Evolutionary conservation across 2,113 vertebrate genomes (phyloP).

Genomic region (zebrafish (Danio rerio)): DNA sequence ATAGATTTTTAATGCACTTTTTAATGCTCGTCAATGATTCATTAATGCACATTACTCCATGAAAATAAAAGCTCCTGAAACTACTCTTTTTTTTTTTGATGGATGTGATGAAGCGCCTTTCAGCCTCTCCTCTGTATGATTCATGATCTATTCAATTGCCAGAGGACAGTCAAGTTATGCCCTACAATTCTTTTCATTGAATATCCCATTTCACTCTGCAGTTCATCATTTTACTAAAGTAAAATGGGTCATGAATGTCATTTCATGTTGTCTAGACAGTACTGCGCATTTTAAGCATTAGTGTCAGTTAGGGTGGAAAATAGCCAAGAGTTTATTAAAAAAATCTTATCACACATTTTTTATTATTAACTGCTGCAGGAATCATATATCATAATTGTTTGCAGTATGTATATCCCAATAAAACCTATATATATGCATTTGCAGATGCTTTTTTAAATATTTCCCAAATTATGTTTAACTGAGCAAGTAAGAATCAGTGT

Average conservation of each 20-base stretch:
- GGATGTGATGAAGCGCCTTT: background rate
- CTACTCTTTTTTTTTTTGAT: background rate
- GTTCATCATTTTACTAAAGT: background rate
- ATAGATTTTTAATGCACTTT: background rate
- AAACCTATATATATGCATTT: too few relatives aligned
- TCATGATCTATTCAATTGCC: background rate
- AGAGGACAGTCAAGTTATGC: background rate
- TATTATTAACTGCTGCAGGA: background rate
- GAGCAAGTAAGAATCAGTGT: too few relatives aligned
- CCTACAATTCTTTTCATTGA: background rate
- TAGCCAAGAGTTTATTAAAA: background rate
- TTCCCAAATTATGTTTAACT: too few relatives aligned
- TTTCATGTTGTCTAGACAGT: background rate
- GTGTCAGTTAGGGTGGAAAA: background rate
- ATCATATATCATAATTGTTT: too few relatives aligned
- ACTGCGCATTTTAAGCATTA: background rate
- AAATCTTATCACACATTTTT: background rate
- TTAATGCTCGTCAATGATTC: background rate
- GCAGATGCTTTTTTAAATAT: too few relatives aligned
- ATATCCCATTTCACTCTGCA: background rate
- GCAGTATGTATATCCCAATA: too few relatives aligned
- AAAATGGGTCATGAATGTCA: background rate
- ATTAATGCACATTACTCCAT: background rate
- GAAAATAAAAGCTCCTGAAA: background rate
- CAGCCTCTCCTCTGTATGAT: background rate